phyloP scores from a whole-genome alignment of 2,888 invertebrate species.

The Ormyrus rosae region DNA sequence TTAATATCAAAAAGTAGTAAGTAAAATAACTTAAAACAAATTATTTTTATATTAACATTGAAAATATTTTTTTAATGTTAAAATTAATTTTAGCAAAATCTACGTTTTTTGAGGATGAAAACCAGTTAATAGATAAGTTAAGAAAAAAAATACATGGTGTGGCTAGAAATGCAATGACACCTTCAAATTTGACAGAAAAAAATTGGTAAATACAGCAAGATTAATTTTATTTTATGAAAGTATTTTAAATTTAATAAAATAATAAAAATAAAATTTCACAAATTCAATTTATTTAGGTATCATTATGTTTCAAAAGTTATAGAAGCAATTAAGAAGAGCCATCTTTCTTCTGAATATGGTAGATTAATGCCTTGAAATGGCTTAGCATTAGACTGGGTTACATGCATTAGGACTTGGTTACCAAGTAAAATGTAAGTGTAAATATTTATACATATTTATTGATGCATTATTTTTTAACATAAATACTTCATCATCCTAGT shows the following conservation, averaged over 20 bases:
- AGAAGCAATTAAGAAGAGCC: constrained; percentile 90
- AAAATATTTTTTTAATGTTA: background rate
- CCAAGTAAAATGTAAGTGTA: constrained; percentile 8
- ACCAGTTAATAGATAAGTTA: constrained; percentile 81
- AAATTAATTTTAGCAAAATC: constrained; percentile 62
- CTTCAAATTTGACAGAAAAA: constrained; percentile 85
- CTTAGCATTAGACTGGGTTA: background rate
- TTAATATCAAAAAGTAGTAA: constrained; percentile 77
- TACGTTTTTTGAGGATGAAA: constrained; percentile 65
- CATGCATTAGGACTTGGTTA: constrained; percentile 18
- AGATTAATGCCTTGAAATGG: constrained; percentile 82
- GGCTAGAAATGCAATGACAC: constrained; percentile 83
- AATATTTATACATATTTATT: too few relatives aligned
- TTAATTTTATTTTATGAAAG: too few relatives aligned
- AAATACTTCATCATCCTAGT: background rate
- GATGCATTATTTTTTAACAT: too few relatives aligned
- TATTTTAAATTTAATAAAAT: constrained; percentile 20
- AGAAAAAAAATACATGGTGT: constrained; percentile 84
- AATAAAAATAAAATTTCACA: constrained; percentile 1
- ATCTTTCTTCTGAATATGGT: constrained; percentile 89
- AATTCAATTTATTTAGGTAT: constrained; percentile 76
- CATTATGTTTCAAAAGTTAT: constrained; percentile 89
- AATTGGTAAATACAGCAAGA: constrained; percentile 80
- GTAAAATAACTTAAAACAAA: background rate
- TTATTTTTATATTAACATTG: constrained; percentile 17